Conservation (phyloP, 2,888 invertebrate genomes). For the Xestia rhomboidea region DNA sequence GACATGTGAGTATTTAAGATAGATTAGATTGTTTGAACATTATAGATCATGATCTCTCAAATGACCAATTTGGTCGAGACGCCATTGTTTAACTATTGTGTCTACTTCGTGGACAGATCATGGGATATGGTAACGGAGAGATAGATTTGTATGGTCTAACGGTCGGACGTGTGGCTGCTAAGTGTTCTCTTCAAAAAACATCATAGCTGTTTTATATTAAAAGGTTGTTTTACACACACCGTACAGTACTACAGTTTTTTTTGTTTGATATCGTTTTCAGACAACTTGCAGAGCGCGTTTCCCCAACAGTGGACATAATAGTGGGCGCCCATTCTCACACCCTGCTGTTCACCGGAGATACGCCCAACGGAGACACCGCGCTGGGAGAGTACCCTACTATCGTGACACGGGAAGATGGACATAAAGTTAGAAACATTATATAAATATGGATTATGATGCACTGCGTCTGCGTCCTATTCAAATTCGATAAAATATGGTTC, state of each 20-base stretch:
- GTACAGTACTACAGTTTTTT: neutral
- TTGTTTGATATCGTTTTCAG: constrained; percentile 65
- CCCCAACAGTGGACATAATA: constrained; percentile 94
- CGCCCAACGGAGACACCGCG: constrained; percentile 90
- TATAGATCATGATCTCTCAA: too few species aligned
- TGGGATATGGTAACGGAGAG: neutral
- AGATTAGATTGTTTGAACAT: neutral
- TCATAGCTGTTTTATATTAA: neutral
- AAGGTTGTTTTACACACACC: neutral
- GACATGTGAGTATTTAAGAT: constrained; percentile 77
- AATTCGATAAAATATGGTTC: neutral
- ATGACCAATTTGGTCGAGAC: too few species aligned
- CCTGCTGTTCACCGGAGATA: constrained; percentile 92
- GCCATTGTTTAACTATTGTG: too few species aligned
- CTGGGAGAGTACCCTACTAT: constrained; percentile 93
- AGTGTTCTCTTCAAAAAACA: neutral
- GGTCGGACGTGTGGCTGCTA: neutral
- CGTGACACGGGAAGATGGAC: constrained; percentile 89
- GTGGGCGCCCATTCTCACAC: constrained; percentile 97
- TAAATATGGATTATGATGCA: neutral
- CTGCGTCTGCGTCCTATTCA: neutral
- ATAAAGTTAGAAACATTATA: constrained; percentile 76
- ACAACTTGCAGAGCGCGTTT: constrained; percentile 91
- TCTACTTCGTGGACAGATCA: too few species aligned
- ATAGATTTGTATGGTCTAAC: neutral